Percentiles rank a stretch among this genome's conserved stretches.
phyloP scores from a whole-genome alignment of 1,140 invertebrate species.

The Diprion similis region DNA sequence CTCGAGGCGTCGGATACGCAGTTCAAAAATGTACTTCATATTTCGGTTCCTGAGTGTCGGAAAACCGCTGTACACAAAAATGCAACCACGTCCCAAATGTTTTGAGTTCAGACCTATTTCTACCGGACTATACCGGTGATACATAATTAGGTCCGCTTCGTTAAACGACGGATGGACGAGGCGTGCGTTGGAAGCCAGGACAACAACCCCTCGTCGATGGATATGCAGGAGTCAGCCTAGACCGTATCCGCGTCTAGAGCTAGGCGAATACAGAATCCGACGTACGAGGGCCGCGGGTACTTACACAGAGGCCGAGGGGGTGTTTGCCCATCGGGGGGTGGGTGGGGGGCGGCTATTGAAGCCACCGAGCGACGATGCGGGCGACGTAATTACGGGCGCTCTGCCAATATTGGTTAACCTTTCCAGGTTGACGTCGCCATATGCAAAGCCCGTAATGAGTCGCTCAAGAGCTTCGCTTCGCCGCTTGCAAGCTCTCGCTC shows the following conservation, averaged over 20 bases:
- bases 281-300: no score
- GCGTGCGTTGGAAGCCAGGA: no score
- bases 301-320: background rate
- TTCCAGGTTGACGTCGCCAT: constrained; percentile 61
- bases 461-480: constrained; percentile 47
- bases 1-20: no score
- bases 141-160: no score
- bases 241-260: constrained; percentile 29
- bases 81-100: no score
- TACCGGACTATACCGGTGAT: no score
- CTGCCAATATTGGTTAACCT: constrained; percentile 63
- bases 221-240: constrained; percentile 26
- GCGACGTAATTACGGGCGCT: constrained; percentile 59
- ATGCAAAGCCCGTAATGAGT: constrained; percentile 61
- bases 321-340: background rate
- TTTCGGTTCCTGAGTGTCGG: no score
- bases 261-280: no score
- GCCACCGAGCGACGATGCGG: constrained; percentile 26
- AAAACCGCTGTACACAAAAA: no score
- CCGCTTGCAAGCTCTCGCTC: constrained; percentile 32
- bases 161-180: no score
- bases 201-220: constrained; percentile 18
- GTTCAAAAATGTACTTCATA: no score
- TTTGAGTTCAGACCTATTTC: no score
- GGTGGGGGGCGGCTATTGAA: constrained; percentile 31